These are phyloP conservation scores for Buceros bicornis DNA, from an alignment of 2,797 vertebrate genomes.

Conservation along the genomic window DNA sequence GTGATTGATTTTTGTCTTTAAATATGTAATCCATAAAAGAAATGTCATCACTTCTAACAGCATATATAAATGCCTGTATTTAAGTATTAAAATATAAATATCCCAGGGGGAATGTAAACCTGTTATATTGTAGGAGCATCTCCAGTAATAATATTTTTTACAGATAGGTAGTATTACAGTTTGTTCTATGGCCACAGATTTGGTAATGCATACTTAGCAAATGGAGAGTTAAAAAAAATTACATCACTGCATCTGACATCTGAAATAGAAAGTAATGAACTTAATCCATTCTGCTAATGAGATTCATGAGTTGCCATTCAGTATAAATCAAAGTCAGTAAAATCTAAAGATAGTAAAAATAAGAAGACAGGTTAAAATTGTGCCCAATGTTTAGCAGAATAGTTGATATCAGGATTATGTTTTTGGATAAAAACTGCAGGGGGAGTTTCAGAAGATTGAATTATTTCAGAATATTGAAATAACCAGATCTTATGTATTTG, in stretches of 20 bases:
- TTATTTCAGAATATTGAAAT: background rate
- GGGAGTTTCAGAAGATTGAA: background rate
- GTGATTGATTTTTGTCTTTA: background rate
- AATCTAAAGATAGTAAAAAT: background rate
- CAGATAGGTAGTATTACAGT: background rate
- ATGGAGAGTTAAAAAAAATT: background rate
- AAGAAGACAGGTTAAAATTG: background rate
- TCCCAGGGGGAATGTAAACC: background rate
- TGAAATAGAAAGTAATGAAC: background rate
- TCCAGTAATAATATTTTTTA: background rate
- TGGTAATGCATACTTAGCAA: background rate
- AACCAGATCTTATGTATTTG: background rate
- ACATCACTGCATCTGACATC: background rate
- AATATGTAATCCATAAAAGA: background rate
- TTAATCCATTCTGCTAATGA: background rate
- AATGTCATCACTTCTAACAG: background rate
- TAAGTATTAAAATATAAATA: background rate
- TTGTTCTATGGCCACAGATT: background rate
- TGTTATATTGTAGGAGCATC: background rate
- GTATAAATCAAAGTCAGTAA: background rate
- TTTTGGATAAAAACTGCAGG: background rate
- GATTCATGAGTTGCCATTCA: background rate
- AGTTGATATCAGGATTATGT: background rate
- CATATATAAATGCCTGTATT: background rate
- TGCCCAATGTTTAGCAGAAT: background rate